A percentile compares a stretch with the other conserved stretches of the same genome.
phyloP scores from a whole-genome alignment of 2,888 invertebrate species.

The Aradus depressus region DNA sequence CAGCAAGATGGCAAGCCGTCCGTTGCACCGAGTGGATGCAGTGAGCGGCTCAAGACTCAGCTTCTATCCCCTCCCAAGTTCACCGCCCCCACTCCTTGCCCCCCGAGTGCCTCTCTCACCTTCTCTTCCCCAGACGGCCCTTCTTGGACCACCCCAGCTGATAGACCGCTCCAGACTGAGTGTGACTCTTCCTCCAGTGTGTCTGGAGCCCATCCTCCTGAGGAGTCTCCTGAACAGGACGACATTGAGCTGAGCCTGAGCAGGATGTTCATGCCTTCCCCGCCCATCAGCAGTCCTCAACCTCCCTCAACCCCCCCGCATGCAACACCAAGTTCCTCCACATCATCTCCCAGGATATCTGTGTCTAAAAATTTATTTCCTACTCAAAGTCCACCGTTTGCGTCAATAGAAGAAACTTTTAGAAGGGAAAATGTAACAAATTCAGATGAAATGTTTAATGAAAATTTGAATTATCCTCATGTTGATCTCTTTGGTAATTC shows the following conservation, averaged over 20 bases:
- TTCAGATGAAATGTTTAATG: no score
- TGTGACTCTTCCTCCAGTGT: no score
- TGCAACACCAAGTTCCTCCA: background rate
- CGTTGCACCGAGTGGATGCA: background rate
- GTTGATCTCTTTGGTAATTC: constrained; percentile 7
- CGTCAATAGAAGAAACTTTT: constrained; percentile 1
- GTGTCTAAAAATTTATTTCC: constrained; percentile 22
- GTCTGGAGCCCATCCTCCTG: no score
- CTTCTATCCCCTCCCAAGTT: constrained; percentile 7
- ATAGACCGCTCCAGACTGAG: no score
- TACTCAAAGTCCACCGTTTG: background rate
- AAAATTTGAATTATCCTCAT: constrained; percentile 1
- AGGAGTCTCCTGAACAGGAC: no score
- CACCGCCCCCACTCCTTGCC: constrained; percentile 1
- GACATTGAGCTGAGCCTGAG: no score
- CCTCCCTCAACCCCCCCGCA: background rate
- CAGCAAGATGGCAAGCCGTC: no score
- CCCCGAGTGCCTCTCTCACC: background rate
- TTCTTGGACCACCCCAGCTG: no score
- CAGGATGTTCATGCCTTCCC: no score
- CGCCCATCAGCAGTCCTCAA: background rate
- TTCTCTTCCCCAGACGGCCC: no score
- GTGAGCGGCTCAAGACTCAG: no score
- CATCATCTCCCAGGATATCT: constrained; percentile 16
- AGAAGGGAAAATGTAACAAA: no score